Evolutionary conservation across 2,888 invertebrate species (phyloP).

Genomic region (Bugulina stolonifera): DNA sequence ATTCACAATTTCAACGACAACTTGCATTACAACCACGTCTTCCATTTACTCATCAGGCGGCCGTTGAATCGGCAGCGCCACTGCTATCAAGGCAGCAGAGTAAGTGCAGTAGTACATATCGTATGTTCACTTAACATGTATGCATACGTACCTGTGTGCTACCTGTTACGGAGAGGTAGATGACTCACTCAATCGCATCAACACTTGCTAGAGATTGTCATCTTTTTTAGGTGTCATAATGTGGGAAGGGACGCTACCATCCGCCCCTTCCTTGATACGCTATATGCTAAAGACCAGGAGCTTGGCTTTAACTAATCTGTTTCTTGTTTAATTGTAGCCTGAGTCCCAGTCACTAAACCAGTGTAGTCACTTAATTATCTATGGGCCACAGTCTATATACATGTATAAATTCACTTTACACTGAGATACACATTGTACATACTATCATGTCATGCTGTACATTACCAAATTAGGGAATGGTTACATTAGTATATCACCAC

Average conservation of each 20-base stretch:
- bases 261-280: background rate
- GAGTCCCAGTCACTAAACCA: background rate
- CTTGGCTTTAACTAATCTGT: background rate
- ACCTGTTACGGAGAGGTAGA: no score
- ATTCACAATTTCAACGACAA: constrained; percentile 22
- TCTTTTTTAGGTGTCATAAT: no score
- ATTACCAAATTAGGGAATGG: no score
- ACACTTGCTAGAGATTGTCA: no score
- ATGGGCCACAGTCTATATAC: no score
- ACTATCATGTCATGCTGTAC: no score
- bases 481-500: no score
- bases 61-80: background rate
- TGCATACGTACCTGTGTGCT: background rate
- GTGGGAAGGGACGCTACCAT: background rate
- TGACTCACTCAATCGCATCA: no score
- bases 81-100: constrained; percentile 5
- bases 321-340: background rate
- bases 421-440: no score
- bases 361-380: background rate
- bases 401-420: no score
- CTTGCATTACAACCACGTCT: constrained; percentile 14
- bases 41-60: constrained; percentile 1
- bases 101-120: background rate
- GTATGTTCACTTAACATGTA: background rate
- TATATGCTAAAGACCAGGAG: background rate